Evolutionary conservation across 2,888 invertebrate species (phyloP).

Genomic region (Entomobrya proxima): DNA sequence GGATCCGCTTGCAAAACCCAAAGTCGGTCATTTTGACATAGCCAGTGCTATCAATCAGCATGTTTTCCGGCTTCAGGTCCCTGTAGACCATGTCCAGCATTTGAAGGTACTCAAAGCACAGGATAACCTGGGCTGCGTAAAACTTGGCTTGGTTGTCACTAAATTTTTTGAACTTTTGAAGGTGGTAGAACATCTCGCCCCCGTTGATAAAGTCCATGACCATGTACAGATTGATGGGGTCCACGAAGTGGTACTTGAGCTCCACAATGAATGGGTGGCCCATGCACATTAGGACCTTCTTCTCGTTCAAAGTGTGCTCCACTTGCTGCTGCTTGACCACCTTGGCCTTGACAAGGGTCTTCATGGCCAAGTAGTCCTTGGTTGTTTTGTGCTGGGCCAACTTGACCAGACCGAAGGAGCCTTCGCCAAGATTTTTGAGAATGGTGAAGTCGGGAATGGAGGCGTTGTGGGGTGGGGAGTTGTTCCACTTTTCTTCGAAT

Average conservation of each 20-base stretch:
- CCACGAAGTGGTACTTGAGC: slow-evolving; percentile 89
- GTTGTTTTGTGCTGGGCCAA: slow-evolving; percentile 79
- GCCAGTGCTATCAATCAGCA: slow-evolving; percentile 87
- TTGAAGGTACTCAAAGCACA: slow-evolving; percentile 95
- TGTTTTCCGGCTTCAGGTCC: slow-evolving; percentile 95
- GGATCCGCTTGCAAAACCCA: no score
- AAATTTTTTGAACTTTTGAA: slow-evolving; percentile 81
- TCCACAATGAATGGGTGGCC: slow-evolving; percentile 93
- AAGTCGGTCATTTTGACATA: slow-evolving; percentile 91
- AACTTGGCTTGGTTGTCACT: slow-evolving; percentile 90
- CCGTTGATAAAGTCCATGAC: slow-evolving; percentile 90
- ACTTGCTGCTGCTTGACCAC: no score
- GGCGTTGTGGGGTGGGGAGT: slow-evolving; percentile 55
- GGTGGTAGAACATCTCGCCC: slow-evolving; percentile 91
- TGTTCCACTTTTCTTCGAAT: slow-evolving; percentile 73
- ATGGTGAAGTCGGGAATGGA: slow-evolving; percentile 91
- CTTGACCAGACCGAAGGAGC: slow-evolving; percentile 85
- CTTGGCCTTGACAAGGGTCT: slow-evolving; percentile 99
- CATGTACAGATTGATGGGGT: slow-evolving; percentile 89
- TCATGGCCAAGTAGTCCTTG: slow-evolving; percentile 99
- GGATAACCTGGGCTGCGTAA: slow-evolving; percentile 92
- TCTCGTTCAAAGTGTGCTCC: no score
- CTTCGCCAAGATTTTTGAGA: slow-evolving; percentile 98
- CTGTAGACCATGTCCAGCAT: slow-evolving; percentile 90
- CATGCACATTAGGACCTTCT: slow-evolving; percentile 96